A percentile compares a stretch with the other conserved stretches of the same genome.
phyloP scores from a whole-genome alignment of 2,888 invertebrate genomes.

The Xestia rhomboidea region DNA sequence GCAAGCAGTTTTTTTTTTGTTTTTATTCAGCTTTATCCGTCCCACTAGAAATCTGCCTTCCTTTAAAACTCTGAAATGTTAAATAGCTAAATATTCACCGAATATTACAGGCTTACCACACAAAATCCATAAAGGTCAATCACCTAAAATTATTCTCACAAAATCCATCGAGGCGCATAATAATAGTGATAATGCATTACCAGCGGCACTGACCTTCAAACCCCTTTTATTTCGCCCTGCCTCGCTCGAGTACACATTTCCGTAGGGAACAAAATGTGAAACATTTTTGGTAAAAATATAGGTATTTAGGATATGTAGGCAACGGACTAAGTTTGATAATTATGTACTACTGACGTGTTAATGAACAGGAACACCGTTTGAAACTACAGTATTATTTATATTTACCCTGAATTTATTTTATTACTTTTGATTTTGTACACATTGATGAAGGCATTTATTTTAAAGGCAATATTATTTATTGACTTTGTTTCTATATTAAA shows the following conservation, averaged over 20 bases:
- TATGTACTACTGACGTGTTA: background rate
- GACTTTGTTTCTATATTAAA: no score
- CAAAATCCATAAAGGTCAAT: constrained; percentile 29
- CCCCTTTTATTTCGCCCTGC: constrained; percentile 53
- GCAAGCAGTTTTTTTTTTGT: no score
- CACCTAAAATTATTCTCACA: constrained; percentile 47
- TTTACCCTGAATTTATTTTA: background rate
- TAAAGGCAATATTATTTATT: no score
- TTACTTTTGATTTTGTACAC: background rate
- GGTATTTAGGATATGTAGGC: background rate
- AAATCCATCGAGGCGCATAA: constrained; percentile 31
- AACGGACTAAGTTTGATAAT: background rate
- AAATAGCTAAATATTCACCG: background rate
- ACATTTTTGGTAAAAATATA: constrained; percentile 6
- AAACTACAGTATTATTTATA: background rate
- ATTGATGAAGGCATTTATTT: no score
- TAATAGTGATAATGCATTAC: constrained; percentile 43
- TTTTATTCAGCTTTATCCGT: background rate
- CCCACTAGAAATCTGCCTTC: background rate
- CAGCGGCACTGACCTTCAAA: constrained; percentile 53
- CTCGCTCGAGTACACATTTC: constrained; percentile 46
- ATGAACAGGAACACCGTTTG: background rate
- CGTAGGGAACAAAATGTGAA: constrained; percentile 17
- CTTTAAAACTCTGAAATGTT: background rate
- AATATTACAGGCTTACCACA: background rate